A percentile compares a stretch with the other conserved stretches of the same genome.
phyloP scores from a whole-genome alignment of 2,113 vertebrate species.

The Oncorhynchus kisutch region DNA sequence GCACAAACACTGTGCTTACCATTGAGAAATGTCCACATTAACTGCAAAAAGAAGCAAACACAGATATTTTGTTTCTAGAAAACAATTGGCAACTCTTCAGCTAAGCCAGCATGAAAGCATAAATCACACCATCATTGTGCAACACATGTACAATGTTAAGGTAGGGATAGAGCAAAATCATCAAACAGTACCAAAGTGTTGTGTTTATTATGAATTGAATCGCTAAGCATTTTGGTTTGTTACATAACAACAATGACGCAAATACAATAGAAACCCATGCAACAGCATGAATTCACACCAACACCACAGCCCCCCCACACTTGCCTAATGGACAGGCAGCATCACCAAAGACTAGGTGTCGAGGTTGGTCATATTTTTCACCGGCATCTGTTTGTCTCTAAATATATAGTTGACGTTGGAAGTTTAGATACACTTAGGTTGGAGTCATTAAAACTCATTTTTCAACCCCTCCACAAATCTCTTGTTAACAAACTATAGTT shows the following conservation, averaged over 20 bases:
- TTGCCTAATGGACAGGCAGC: conserved; percentile 12
- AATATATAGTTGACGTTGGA: conserved; percentile 21
- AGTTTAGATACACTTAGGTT: too few species aligned
- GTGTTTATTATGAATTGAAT: too few species aligned
- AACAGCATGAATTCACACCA: neutral
- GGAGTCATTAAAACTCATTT: too few species aligned
- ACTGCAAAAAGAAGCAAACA: conserved; percentile 1
- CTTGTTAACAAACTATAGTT: too few species aligned
- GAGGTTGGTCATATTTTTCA: conserved; percentile 44
- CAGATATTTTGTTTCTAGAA: conserved; percentile 2
- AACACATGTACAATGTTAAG: neutral
- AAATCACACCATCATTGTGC: neutral
- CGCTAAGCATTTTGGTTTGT: too few species aligned
- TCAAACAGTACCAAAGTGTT: too few species aligned
- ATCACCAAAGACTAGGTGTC: conserved; percentile 34
- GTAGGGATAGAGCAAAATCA: too few species aligned
- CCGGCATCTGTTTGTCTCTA: conserved; percentile 53
- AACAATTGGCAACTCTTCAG: neutral
- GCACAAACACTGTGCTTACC: neutral
- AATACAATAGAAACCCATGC: neutral
- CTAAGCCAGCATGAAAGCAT: conserved; percentile 19
- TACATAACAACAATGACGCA: too few species aligned
- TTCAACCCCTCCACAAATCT: too few species aligned
- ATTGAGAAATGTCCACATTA: conserved; percentile 17
- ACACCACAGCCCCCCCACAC: neutral